Evolutionary conservation across 2,888 invertebrate genomes (phyloP), one percentile per base, ranked within the genome.

Genomic region (Allophyes oxyacanthae): DNA sequence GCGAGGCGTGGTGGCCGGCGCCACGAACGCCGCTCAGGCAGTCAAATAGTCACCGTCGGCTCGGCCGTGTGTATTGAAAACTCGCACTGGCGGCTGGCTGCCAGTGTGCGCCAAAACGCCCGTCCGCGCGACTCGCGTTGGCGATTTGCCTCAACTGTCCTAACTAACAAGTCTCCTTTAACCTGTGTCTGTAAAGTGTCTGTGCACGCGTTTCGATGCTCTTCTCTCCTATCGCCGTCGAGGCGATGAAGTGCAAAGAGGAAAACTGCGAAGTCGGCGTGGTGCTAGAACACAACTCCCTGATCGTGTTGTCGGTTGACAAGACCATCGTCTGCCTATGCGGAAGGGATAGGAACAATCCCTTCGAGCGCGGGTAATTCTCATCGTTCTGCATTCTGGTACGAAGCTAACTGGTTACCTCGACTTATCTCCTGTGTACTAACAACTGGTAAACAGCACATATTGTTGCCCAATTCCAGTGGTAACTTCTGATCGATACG

Each of bases 231-330:
- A 91, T 94, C 92, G 93, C 92, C 91, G 88, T 87, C 65, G 91
- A 91, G 90, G 93, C 94, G 94, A 94, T 94, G 94, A 94, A 94
- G 94, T 94, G 94, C 88, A 94, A 94, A 90, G 94, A 92, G 91
- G 94, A 92, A 88, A 94, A 94, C 85, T 94, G 94, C 82, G 94
- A 94, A 86, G 94, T 94, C 68, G 94, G 94, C 83, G 93, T 94
- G 85, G 88, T 94, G 77, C 89, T 93, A 79, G 94, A 93, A 80
- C 92, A 89, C 86, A 93, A 94, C 84, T 94, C 94, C 57, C 78
- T 94, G 86, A 94, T 94, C 77, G 94, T 94, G 79, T 87, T 94
- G 64, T 91, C 94, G 25, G 88, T 92, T 74, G 88, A 94, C 87
- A 94, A 94, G 87, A 93, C 94, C 77, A 94, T 94, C 83, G 89